Evolutionary conservation across 2,113 vertebrate species (phyloP), one percentile per base, ranked within the genome.

Genomic region (Empidonax traillii): DNA sequence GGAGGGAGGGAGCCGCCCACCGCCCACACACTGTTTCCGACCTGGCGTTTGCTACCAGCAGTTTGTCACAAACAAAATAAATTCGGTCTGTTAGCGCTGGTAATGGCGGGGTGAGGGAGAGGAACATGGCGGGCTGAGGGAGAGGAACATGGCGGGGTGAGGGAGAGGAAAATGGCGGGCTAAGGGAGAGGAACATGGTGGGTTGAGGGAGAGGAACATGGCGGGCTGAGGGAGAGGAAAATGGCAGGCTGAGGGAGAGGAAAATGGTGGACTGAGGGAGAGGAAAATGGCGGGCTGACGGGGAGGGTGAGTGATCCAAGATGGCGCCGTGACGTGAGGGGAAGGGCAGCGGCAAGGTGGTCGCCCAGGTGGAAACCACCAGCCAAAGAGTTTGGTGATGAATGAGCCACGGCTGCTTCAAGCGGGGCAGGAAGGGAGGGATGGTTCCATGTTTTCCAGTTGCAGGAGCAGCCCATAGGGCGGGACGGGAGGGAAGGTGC

Each of bases 11-110:
- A 90, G 72, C 55, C 1, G 2, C 52, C 66, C 2, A 24, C 94
- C 94, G 5, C 96, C 96, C 95, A 97, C 96, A 0, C 92, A 16
- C 49, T 19, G 89, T 96, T 97, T 97, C 95, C 92, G 78, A 96
- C 7, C 12, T 10, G 67, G 77, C 2, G 2, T 31, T 84, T 67
- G 71, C 47, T 17, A 21, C 67, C 55, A n/a, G 18, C 47, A 20
- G 15, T 6, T 59, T 37, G 90, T 76, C 20, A 19, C 73, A 47
- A 80, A 77, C 47, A 69, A 37, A 72, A 86, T 23, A 73, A 68
- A 80, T 62, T 62, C 4, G 47, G 30, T 55, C 11, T 55, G 63
- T 8, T 3, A 23, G 55, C 0, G 3, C 41, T 8, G 46, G 30
- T 10, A 21, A 67, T 31, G 73, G 61, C 0, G 15, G 19, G 0